These are phyloP conservation scores for Epistrophe grossulariae DNA, from an alignment of 2,888 invertebrate species.

Conservation along the genomic window DNA sequence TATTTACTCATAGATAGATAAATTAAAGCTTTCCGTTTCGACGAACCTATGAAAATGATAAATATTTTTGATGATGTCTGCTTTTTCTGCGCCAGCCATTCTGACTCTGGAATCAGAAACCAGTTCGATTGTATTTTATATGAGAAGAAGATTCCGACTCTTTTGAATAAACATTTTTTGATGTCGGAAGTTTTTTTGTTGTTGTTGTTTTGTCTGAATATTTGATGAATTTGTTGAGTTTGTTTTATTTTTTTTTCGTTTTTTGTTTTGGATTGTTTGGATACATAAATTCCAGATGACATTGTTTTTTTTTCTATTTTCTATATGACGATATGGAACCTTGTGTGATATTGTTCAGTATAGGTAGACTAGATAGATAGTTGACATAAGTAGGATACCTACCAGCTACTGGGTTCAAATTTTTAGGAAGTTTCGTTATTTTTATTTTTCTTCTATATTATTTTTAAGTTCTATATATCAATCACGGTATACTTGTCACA, in stretches of 20 bases:
- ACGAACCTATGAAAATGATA: slow-evolving; percentile 20
- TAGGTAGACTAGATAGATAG: no score
- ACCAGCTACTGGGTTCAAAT: no score
- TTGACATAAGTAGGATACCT: no score
- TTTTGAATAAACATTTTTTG: slow-evolving; percentile 27
- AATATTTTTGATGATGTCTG: slow-evolving; percentile 37
- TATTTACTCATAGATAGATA: background rate
- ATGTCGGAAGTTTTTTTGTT: slow-evolving; percentile 33
- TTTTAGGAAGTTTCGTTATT: no score
- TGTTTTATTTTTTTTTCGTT: background rate
- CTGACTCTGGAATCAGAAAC: slow-evolving; percentile 28
- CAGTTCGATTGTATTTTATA: slow-evolving; percentile 29
- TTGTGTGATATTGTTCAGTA: no score
- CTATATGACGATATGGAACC: background rate
- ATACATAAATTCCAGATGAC: background rate
- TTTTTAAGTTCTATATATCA: no score
- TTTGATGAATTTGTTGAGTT: slow-evolving; percentile 4
- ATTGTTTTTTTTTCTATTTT: background rate
- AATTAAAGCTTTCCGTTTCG: slow-evolving; percentile 27
- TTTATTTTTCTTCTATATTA: no score
- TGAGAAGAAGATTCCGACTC: background rate
- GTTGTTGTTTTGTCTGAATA: no score
- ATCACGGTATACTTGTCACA: no score
- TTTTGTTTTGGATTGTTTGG: slow-evolving; percentile 3
- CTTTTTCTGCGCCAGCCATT: slow-evolving; percentile 32